Base-by-base conservation (phyloP, 2,113 vertebrate species). In the Calidris pygmaea region DNA sequence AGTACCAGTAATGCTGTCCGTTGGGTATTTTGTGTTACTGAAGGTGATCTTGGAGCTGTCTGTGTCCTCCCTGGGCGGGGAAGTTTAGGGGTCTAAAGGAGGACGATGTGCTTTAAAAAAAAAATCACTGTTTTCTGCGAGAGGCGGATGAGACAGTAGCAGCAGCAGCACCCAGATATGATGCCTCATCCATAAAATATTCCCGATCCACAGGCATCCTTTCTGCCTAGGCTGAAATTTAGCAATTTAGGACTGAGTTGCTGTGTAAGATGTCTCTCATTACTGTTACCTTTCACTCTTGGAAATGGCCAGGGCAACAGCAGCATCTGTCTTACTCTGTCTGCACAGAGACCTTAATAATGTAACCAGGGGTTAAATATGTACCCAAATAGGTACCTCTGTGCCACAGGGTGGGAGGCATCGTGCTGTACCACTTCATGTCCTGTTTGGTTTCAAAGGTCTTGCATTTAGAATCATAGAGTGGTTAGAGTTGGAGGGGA, bases 81-180 rank as follows among this genome's bases (percentile, higher is more conserved):
- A 50, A 11, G 12, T 4, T 10, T 7, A 30, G 47, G 27, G 15
- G 3, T 60, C 56, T 53, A 32, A 71, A 41, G n/a, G 59, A 71
- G 50, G 7, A 2, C 5, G 26, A 41, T 21, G 37, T 11, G 19
- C 26, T 79, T 45, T 29, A 4, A 35, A 9, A 7, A 9, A 7
- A 62, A 15, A 85, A 37, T 23, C 1, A 1, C 8, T 41, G 52
- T 39, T 41, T 18, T 6, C 58, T 15, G 23, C 12, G 53, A 39
- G 45, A n/a, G 73, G 12, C 0, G 0, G 58, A 4, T 21, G 66
- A 59, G 67, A 3, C 1, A 2, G 0, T 4, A 77, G 16, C 10
- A 48, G 17, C 34, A 52, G 48, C 68, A 75, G 29, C 3, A 12
- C 19, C 10, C 3, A 0, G 30, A 13, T 18, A 11, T 1, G 1